phyloP scores from a whole-genome alignment of 2,113 vertebrate species.

The Cairina moschata region DNA sequence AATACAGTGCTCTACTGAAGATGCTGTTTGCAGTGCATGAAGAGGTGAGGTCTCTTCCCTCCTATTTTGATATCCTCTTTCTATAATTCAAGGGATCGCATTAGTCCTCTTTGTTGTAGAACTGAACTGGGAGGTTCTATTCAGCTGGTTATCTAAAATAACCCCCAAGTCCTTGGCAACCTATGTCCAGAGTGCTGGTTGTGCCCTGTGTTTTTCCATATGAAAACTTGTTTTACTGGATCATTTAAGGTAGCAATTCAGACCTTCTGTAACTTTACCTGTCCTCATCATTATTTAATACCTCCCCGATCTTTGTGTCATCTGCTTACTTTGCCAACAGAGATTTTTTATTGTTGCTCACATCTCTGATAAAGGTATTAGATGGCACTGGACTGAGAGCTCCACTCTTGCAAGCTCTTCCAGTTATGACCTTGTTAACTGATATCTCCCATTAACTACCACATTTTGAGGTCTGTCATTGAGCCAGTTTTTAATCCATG shows the following conservation, averaged over 20 bases:
- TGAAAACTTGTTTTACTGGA: not conserved
- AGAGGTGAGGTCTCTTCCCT: not conserved
- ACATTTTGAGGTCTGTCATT: constrained; percentile 11
- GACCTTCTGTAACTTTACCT: not conserved
- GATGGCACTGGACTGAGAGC: not conserved
- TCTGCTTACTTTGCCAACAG: not conserved
- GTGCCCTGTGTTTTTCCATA: not conserved
- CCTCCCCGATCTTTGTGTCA: not conserved
- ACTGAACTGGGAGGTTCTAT: not conserved
- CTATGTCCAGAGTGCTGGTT: not conserved
- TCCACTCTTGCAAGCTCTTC: not conserved
- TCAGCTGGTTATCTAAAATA: not conserved
- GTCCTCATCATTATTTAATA: not conserved
- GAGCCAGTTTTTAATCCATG: constrained; percentile 53
- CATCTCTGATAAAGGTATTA: not conserved
- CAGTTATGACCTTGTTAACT: constrained; percentile 21
- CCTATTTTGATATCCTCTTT: not conserved
- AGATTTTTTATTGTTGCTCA: not conserved
- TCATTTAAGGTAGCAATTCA: not conserved
- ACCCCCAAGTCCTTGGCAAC: not conserved
- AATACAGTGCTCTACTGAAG: not conserved
- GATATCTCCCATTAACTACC: constrained; percentile 34
- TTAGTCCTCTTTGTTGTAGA: not conserved
- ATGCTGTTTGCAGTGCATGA: not conserved
- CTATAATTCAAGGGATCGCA: not conserved